These are phyloP conservation scores for Callionymus lyra DNA, from an alignment of 2,113 vertebrate species.

Conservation along the genomic window DNA sequence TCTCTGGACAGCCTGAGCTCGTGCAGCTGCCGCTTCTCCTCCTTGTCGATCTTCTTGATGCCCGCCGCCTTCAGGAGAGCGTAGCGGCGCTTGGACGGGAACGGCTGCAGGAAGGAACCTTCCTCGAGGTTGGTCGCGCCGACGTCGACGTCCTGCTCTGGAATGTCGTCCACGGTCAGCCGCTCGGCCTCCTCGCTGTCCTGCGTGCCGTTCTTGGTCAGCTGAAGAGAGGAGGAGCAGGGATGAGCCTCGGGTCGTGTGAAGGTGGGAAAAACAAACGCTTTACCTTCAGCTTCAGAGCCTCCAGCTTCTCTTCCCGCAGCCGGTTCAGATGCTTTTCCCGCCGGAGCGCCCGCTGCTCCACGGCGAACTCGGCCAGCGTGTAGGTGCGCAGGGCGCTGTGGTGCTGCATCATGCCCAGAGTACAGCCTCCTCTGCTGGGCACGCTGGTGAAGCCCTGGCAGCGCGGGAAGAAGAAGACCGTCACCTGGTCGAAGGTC, in stretches of 20 bases:
- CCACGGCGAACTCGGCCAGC: slow-evolving; percentile 77
- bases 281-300: slow-evolving; percentile 76
- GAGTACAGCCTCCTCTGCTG: slow-evolving; percentile 87
- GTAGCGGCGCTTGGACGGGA: slow-evolving; percentile 77
- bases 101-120: slow-evolving; percentile 81
- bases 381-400: slow-evolving; percentile 75
- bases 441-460: slow-evolving; percentile 96
- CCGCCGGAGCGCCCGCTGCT: slow-evolving; percentile 70
- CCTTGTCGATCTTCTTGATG: slow-evolving; percentile 86
- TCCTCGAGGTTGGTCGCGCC: slow-evolving; percentile 70
- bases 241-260: no score
- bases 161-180: slow-evolving; percentile 82
- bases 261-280: not conserved
- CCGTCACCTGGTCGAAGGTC: slow-evolving; percentile 83
- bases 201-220: slow-evolving; percentile 76
- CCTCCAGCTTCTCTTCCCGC: slow-evolving; percentile 84
- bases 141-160: slow-evolving; percentile 73
- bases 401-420: slow-evolving; percentile 87
- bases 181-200: slow-evolving; percentile 77
- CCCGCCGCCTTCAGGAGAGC: slow-evolving; percentile 80
- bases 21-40: slow-evolving; percentile 88
- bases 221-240: slow-evolving; percentile 48
- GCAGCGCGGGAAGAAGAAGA: slow-evolving; percentile 93
- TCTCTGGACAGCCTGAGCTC: slow-evolving; percentile 83
- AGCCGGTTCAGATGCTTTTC: slow-evolving; percentile 79